Evolutionary conservation across 2,797 vertebrate species (phyloP).

Genomic region (Sebastes dallii): DNA sequence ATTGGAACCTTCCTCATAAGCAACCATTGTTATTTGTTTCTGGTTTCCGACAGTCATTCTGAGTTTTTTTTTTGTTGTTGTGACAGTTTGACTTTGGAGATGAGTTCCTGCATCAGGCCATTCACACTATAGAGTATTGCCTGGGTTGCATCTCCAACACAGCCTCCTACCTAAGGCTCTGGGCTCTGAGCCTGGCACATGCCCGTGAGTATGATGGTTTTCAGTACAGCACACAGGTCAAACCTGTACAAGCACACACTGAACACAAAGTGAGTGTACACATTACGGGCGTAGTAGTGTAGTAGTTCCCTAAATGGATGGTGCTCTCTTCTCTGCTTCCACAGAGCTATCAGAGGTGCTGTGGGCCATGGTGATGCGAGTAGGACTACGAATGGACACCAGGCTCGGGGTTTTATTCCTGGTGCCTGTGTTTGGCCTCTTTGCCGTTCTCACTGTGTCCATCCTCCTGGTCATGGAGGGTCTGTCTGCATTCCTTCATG

Average conservation of each 20-base stretch:
- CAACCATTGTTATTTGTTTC: background rate
- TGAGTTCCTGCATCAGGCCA: constrained; percentile 90
- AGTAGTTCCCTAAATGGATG: background rate
- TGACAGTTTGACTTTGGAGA: constrained; percentile 90
- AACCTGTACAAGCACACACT: background rate
- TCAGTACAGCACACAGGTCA: background rate
- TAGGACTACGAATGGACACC: constrained; percentile 87
- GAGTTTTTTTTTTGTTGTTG: constrained; percentile 4
- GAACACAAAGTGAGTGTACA: background rate
- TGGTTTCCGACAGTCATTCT: background rate
- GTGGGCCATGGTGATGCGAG: constrained; percentile 94
- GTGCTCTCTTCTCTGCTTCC: background rate
- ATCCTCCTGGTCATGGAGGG: constrained; percentile 98
- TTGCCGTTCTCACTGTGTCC: constrained; percentile 90
- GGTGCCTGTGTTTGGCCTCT: constrained; percentile 88
- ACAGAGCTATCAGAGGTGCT: constrained; percentile 95
- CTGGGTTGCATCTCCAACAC: constrained; percentile 97
- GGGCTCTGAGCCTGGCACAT: constrained; percentile 97
- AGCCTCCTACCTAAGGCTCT: constrained; percentile 95
- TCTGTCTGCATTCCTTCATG: constrained; percentile 96
- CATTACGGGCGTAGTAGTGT: no score
- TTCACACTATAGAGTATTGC: constrained; percentile 97
- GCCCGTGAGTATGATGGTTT: constrained; percentile 87
- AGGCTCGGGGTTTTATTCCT: constrained; percentile 86
- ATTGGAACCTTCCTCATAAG: background rate